Evolutionary conservation across 2,888 invertebrate genomes (phyloP), one percentile per base, ranked within the genome.

Genomic region (Saturnia japonica): DNA sequence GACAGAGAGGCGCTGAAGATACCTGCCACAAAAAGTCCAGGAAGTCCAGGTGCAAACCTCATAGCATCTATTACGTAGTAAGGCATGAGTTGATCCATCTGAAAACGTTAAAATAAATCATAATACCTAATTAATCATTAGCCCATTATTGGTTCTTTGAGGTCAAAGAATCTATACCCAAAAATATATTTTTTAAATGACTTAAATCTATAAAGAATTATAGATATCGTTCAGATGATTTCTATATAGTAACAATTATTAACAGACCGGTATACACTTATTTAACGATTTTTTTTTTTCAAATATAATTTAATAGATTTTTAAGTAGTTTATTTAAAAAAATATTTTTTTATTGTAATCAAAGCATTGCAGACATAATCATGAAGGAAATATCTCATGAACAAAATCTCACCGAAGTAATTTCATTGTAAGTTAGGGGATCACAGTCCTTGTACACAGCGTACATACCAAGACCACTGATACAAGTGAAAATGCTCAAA

Each of bases 1-100:
- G 98, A 98, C 14, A 99, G 93, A 0, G 98, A 97, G 0, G 98
- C 99, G 79, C 98, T 98, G 85, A 99, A 98, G 73, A 99, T 97
- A 4, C 98, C 97, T 7, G 98, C 97, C 0, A 98, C 96, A 85
- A 99, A 98, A 34, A 99, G 94, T 0, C 99, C 99, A 0, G 98
- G 96, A 34, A 99, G 83, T 0, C 98, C 99, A 0, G 97, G 97
- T 0, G 88, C 85, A 0, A 75, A 45, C 16, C 77, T 80, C 96
- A 98, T 96, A 0, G 95, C 95, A 74, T 97, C 96, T 75, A 97
- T 95, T 28, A 97, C 97, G 85, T 96, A 97, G 71, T 95, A 94
- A 0, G 97, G 97, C 96, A 97, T 96, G 69, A 97, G 79, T 87
- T 98, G 97, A 86, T 98, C 98, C 22, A 95, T 85, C 92, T 93